A percentile compares a stretch with the other conserved stretches of the same genome.
phyloP scores from a whole-genome alignment of 2,888 invertebrate species.

The Caenorhabditis plicata region DNA sequence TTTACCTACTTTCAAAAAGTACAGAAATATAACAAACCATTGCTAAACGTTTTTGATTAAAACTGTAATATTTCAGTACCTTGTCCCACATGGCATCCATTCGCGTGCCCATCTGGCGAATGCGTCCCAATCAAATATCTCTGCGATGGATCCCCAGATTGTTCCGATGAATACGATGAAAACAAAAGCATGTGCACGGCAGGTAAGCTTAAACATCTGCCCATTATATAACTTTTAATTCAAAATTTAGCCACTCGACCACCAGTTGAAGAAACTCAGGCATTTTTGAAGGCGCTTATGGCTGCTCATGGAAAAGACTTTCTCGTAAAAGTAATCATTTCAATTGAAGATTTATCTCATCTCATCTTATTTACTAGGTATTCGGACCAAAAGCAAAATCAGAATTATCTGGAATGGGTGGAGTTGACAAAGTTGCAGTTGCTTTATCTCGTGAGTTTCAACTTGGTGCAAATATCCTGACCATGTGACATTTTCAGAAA shows the following conservation, averaged over 20 bases:
- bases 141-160: slow-evolving; percentile 90
- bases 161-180: slow-evolving; percentile 88
- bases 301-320: slow-evolving; percentile 95
- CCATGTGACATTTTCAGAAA: slow-evolving; percentile 57
- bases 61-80: slow-evolving; percentile 36
- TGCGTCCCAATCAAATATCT: slow-evolving; percentile 95
- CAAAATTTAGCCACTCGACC: slow-evolving; percentile 82
- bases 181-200: slow-evolving; percentile 91
- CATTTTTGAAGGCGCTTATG: slow-evolving; percentile 87
- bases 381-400: slow-evolving; percentile 92
- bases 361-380: slow-evolving; percentile 74
- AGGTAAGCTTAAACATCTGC: slow-evolving; percentile 71
- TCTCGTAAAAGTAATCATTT: slow-evolving; percentile 80
- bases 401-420: slow-evolving; percentile 85
- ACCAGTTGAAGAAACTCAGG: slow-evolving; percentile 92
- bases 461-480: no score
- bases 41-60: neutral
- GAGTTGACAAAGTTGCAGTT: slow-evolving; percentile 91
- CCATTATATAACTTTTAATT: slow-evolving; percentile 1
- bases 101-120: slow-evolving; percentile 85
- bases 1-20: no score
- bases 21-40: neutral
- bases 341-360: slow-evolving; percentile 63
- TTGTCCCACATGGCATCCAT: slow-evolving; percentile 92
- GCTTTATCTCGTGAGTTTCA: slow-evolving; percentile 83